Conservation (phyloP, 2,888 invertebrate genomes). For the Hydriomena furcata region DNA sequence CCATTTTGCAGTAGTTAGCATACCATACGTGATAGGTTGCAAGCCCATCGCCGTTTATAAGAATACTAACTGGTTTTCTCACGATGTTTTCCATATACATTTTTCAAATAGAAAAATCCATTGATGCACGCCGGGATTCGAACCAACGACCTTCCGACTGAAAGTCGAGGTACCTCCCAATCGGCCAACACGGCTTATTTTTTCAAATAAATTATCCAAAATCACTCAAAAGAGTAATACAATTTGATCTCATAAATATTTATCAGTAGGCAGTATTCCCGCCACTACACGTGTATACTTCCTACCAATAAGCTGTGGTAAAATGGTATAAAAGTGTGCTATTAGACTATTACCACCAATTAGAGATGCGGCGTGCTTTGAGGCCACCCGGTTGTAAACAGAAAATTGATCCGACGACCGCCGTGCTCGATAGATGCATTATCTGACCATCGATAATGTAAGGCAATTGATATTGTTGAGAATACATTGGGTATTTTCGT, state of each 20-base stretch:
- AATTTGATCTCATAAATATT: conserved; percentile 38
- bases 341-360: conserved; percentile 78
- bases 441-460: conserved; percentile 42
- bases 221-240: conserved; percentile 30
- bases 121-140: too few relatives aligned
- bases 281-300: conserved; percentile 30
- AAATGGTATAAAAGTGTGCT: conserved; percentile 57
- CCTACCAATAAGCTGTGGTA: conserved; percentile 45
- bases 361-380: conserved; percentile 74
- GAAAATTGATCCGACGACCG: conserved; percentile 76
- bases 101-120: too few relatives aligned
- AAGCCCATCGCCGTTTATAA: too few relatives aligned
- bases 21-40: too few relatives aligned
- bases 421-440: conserved; percentile 53
- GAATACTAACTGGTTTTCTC: too few relatives aligned
- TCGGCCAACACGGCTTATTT: background rate
- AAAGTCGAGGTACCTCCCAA: too few relatives aligned
- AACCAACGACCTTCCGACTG: too few relatives aligned
- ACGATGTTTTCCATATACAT: too few relatives aligned
- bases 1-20: too few relatives aligned
- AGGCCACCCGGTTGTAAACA: conserved; percentile 69
- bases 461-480: conserved; percentile 7
- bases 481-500: conserved; percentile 2
- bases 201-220: conserved; percentile 12
- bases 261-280: conserved; percentile 32